phyloP scores from a whole-genome alignment of 1,140 invertebrate genomes.

The Telenomus remus region DNA sequence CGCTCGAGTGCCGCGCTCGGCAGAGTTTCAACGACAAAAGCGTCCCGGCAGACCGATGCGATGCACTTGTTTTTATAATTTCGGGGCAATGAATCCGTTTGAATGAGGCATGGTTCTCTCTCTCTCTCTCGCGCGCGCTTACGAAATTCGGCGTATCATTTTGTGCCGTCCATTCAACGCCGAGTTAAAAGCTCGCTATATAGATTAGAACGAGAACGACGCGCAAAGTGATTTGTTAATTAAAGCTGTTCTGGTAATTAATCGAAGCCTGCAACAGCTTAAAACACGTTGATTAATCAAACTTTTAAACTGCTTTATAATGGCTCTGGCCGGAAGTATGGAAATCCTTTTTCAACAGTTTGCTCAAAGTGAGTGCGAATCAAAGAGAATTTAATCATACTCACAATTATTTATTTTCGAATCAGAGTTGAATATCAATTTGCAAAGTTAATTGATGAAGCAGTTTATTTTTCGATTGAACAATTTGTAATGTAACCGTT shows the following conservation, averaged over 20 bases:
- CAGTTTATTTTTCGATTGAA: too few relatives aligned
- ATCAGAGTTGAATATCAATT: too few relatives aligned
- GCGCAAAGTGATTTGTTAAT: slow-evolving; percentile 28
- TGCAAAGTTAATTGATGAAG: too few relatives aligned
- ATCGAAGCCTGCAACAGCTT: slow-evolving; percentile 12
- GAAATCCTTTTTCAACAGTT: too few relatives aligned
- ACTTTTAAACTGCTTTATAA: slow-evolving; percentile 13
- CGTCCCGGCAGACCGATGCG: not conserved
- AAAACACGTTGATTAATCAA: slow-evolving; percentile 23
- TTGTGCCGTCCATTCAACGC: slow-evolving; percentile 3
- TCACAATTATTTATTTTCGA: too few relatives aligned
- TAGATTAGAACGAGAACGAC: slow-evolving; percentile 16
- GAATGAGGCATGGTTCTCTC: not conserved
- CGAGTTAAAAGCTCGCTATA: not conserved
- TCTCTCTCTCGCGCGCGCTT: not conserved
- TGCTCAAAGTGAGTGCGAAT: too few relatives aligned
- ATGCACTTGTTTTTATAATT: slow-evolving; percentile 35
- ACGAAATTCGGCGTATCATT: slow-evolving; percentile 17
- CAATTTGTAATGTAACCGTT: too few relatives aligned
- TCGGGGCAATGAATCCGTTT: slow-evolving; percentile 16
- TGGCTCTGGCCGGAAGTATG: too few relatives aligned
- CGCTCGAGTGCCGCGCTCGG: not conserved
- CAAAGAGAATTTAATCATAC: too few relatives aligned
- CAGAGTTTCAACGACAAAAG: slow-evolving; percentile 7
- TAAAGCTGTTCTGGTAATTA: slow-evolving; percentile 23